Conservation (phyloP, 2,888 invertebrate species). For the Ischnus inquisitorius region DNA sequence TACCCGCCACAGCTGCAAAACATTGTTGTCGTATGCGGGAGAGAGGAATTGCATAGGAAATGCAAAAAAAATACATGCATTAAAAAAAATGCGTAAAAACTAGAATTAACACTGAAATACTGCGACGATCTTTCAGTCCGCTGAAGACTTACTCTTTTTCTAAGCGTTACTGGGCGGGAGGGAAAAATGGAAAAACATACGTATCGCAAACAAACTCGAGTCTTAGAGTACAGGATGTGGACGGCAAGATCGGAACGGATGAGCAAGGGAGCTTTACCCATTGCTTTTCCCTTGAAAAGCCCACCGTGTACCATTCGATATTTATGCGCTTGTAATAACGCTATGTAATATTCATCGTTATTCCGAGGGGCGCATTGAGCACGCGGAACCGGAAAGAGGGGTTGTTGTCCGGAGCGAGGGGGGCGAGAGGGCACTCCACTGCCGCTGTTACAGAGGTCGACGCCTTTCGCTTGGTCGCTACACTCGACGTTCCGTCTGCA, state of each 20-base stretch:
- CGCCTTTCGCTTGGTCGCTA: slow-evolving; percentile 30
- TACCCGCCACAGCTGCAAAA: not conserved
- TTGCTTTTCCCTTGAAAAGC: slow-evolving; percentile 36
- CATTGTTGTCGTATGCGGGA: not conserved
- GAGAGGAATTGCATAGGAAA: not conserved
- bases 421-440: slow-evolving; percentile 9
- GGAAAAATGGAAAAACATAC: slow-evolving; percentile 14
- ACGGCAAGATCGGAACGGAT: slow-evolving; percentile 4
- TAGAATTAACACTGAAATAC: not conserved
- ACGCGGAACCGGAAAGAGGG: slow-evolving; percentile 47
- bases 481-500: not conserved
- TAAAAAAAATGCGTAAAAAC: not conserved
- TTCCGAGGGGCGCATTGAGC: slow-evolving; percentile 40
- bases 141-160: not conserved
- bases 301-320: slow-evolving; percentile 60
- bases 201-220: slow-evolving; percentile 23
- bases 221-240: not conserved
- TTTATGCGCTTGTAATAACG: slow-evolving; percentile 73
- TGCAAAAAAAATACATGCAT: not conserved
- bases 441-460: slow-evolving; percentile 29
- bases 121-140: not conserved
- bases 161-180: not conserved
- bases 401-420: slow-evolving; percentile 18
- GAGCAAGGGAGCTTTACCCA: slow-evolving; percentile 6
- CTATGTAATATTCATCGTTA: slow-evolving; percentile 77